Base-by-base conservation (phyloP, 2,888 invertebrate species). In the Synergus japonicus region DNA sequence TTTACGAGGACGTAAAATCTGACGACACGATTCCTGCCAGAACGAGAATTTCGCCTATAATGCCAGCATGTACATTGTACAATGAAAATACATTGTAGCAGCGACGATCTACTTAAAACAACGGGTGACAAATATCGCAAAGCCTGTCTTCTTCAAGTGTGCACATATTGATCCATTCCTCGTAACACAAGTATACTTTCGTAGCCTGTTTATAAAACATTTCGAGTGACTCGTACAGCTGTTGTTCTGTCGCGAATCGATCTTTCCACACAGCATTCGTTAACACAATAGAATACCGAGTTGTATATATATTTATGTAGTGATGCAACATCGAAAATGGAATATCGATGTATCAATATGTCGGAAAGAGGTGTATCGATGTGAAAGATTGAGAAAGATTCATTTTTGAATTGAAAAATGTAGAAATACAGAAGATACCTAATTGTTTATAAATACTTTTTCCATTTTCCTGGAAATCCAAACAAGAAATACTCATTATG, bases 1-100 rank as follows among this genome's bases (percentile, higher is more conserved):
- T 67, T 65, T 18, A 46, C 49, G 43, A 64, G 9, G 13, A 64
- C 58, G 65, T 69, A 46, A 78, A 79, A 80, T n/a, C 65, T n/a
- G 43, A 66, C 43, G 49, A 69, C 49, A 69, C 37, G 15, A 69
- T 69, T 69, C 29, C 46, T 49, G 15, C 49, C 22, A 29, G 29
- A 69, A 29, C 13, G 29, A 49, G 15, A 29, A 49, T 12, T 46
- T 69, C 69, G 2, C 41, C 41, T 15, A 63, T 63, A 65, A 1
- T 64, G 15, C 41, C 15, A 37, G 37, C 41, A 41, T 41, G 9
- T 13, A 65, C 37, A 65, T 10, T 65, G 4, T 60, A 22, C 22
- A 60, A 10, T 22, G 10, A 8, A 12, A 60, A 60, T 60, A 60
- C 22, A 22, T 22, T 60, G 5, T 22, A 60, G 60, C 22, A 54